phyloP scores from a whole-genome alignment of 2,797 vertebrate species.

The Brachymystax lenok region DNA sequence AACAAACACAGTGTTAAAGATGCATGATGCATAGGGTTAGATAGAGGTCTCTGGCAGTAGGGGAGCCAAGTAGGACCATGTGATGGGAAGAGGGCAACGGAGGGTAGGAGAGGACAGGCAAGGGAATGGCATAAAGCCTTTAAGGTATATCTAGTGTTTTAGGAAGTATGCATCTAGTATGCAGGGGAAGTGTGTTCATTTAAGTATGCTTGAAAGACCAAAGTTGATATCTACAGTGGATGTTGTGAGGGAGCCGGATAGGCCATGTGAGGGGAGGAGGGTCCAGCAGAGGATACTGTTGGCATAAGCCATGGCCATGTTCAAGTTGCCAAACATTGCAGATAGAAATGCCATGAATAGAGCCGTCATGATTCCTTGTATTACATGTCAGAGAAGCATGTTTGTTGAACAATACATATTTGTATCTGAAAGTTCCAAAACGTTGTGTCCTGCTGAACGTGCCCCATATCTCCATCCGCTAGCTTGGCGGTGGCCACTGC shows the following conservation, averaged over 20 bases:
- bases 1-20: constrained; percentile 48
- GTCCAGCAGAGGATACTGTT: neutral
- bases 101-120: neutral
- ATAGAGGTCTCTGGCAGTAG: neutral
- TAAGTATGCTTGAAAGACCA: neutral
- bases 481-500: neutral
- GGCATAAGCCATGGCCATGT: neutral
- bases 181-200: neutral
- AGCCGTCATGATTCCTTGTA: neutral
- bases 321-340: neutral
- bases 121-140: neutral
- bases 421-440: neutral
- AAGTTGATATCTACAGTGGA: neutral
- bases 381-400: neutral
- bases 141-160: neutral
- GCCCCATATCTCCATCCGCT: neutral
- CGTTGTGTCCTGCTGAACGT: neutral
- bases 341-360: neutral
- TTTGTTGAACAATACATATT: neutral
- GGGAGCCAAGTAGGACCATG: neutral
- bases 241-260: neutral
- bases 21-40: constrained; percentile 26
- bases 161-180: neutral
- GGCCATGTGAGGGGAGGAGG: neutral
- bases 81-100: neutral